Evolutionary conservation across 2,113 vertebrate genomes (phyloP).

Genomic region (Lynx canadensis): DNA sequence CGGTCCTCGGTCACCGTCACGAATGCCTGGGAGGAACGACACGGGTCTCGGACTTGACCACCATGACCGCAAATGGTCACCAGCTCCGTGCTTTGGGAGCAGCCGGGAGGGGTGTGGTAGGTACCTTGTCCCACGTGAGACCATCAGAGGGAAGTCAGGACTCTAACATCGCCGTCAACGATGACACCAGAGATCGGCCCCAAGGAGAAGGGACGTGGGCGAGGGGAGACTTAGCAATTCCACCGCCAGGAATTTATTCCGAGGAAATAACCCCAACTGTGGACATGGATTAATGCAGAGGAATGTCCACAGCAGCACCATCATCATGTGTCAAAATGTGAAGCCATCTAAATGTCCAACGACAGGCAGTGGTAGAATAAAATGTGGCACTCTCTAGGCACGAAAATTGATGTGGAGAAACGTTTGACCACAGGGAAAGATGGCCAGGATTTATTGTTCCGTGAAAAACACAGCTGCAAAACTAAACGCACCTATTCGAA

Average conservation of each 20-base stretch:
- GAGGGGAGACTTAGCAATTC: background rate
- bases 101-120: background rate
- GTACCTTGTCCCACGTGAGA: fast-evolving
- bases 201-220: background rate
- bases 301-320: background rate
- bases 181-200: background rate
- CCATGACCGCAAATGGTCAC: background rate
- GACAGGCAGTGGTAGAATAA: background rate
- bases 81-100: background rate
- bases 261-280: background rate
- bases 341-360: background rate
- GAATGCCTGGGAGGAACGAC: background rate
- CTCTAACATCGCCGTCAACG: background rate
- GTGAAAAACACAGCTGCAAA: background rate
- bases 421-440: background rate
- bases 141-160: background rate
- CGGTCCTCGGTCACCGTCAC: background rate
- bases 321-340: background rate
- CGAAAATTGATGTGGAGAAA: background rate
- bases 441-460: background rate
- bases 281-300: too few relatives aligned
- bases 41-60: background rate
- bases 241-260: background rate
- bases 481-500: background rate
- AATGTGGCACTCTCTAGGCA: background rate